phyloP scores from a whole-genome alignment of 1,140 invertebrate genomes.

The Drosophila mayri region DNA sequence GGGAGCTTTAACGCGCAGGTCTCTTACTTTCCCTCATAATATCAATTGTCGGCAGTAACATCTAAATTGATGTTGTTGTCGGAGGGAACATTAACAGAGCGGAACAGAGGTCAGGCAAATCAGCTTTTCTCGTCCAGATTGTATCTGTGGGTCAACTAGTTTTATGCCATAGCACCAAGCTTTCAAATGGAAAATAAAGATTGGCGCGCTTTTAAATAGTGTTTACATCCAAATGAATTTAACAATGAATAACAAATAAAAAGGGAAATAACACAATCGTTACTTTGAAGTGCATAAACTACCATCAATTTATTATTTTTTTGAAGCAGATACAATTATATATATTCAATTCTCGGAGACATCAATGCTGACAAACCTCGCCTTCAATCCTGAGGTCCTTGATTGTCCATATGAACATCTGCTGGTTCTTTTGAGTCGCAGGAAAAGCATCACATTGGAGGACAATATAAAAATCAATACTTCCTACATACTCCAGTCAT shows the following conservation, averaged over 20 bases:
- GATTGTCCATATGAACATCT: not conserved
- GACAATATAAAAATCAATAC: not conserved
- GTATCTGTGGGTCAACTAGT: not conserved
- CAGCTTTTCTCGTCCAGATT: not conserved
- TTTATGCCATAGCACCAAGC: not conserved
- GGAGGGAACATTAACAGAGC: not conserved
- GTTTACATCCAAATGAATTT: no score
- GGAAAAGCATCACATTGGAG: not conserved
- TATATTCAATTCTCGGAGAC: not conserved
- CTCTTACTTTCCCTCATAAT: constrained; percentile 19
- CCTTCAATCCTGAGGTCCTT: not conserved
- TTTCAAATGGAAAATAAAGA: not conserved
- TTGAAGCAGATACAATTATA: no score
- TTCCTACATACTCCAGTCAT: not conserved
- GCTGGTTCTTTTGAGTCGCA: not conserved
- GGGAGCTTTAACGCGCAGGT: constrained; percentile 1
- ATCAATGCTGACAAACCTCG: not conserved
- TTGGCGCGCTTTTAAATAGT: not conserved
- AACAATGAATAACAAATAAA: not conserved
- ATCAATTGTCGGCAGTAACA: constrained; percentile 5
- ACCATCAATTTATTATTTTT: not conserved
- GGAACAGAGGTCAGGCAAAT: not conserved
- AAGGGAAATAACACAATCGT: not conserved
- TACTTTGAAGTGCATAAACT: not conserved
- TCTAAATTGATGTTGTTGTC: constrained; percentile 5